phyloP scores from a whole-genome alignment of 2,113 vertebrate genomes.

The Scatophagus argus region DNA sequence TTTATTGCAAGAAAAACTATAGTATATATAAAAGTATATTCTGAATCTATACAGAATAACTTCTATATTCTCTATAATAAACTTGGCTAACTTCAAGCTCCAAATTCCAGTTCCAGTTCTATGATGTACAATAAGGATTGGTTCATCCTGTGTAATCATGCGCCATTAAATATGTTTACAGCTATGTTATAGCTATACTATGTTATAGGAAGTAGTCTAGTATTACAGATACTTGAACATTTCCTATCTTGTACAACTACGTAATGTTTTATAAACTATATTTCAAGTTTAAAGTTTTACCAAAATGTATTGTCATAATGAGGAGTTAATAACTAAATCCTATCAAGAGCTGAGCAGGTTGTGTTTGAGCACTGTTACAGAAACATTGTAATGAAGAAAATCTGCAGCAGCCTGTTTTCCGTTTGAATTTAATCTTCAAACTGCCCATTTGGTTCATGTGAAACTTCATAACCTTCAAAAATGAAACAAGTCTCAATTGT shows the following conservation, averaged over 20 bases:
- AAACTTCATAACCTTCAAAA: not conserved
- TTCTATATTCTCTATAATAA: no score
- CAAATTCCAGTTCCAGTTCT: no score
- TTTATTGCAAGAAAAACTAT: no score
- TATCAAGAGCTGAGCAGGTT: not conserved
- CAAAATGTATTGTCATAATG: not conserved
- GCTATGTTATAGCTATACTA: no score
- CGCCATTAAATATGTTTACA: no score
- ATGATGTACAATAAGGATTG: no score
- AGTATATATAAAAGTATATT: no score
- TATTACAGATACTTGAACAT: not conserved
- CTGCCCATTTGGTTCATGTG: not conserved
- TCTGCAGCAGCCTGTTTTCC: not conserved
- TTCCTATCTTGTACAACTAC: not conserved
- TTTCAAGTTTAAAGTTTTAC: not conserved
- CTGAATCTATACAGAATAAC: no score
- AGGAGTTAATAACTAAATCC: not conserved
- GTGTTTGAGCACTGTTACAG: no score
- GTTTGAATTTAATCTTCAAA: not conserved
- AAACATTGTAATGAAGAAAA: not conserved
- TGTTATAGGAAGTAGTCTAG: no score
- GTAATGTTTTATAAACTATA: not conserved
- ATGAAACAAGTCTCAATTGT: not conserved
- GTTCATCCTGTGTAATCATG: no score
- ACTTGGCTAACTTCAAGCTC: no score